These are phyloP conservation scores for Microplitis deprimator DNA, from an alignment of 2,888 invertebrate species.

Conservation along the genomic window DNA sequence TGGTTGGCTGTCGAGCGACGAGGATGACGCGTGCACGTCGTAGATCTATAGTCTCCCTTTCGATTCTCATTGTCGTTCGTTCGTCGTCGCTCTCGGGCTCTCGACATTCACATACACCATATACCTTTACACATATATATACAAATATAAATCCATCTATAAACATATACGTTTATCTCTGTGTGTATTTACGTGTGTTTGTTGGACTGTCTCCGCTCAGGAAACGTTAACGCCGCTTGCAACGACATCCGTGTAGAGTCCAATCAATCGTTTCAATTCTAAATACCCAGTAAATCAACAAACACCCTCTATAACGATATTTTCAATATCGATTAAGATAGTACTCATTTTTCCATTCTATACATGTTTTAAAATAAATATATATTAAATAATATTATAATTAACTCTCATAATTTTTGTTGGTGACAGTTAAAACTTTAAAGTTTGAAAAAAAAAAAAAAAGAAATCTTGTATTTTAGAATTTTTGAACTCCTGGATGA, in stretches of 20 bases:
- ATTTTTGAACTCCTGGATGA: too few relatives aligned
- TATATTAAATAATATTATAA: too few relatives aligned
- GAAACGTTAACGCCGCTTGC: slow-evolving; percentile 65
- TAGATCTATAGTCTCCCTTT: slow-evolving; percentile 62
- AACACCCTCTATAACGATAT: slow-evolving; percentile 20
- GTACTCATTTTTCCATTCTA: not conserved
- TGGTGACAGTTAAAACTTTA: too few relatives aligned
- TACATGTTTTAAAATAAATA: too few relatives aligned
- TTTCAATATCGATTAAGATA: not conserved
- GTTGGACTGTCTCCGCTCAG: slow-evolving; percentile 60
- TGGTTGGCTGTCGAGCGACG: slow-evolving; percentile 43
- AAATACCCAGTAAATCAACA: slow-evolving; percentile 55
- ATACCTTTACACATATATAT: slow-evolving; percentile 25
- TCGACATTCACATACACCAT: slow-evolving; percentile 20
- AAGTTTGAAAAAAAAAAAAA: too few relatives aligned
- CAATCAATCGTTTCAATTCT: slow-evolving; percentile 56
- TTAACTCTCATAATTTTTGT: too few relatives aligned
- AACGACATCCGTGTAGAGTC: slow-evolving; percentile 54
- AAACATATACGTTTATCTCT: slow-evolving; percentile 31
- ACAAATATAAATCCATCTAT: slow-evolving; percentile 33
- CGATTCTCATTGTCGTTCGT: slow-evolving; percentile 48
- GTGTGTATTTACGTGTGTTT: slow-evolving; percentile 29
- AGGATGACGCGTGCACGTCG: slow-evolving; percentile 61
- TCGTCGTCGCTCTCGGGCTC: slow-evolving; percentile 38
- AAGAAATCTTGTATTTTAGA: too few relatives aligned